Evolutionary conservation across 2,113 vertebrate species (phyloP).

Genomic region (Hippocampus zosterae): DNA sequence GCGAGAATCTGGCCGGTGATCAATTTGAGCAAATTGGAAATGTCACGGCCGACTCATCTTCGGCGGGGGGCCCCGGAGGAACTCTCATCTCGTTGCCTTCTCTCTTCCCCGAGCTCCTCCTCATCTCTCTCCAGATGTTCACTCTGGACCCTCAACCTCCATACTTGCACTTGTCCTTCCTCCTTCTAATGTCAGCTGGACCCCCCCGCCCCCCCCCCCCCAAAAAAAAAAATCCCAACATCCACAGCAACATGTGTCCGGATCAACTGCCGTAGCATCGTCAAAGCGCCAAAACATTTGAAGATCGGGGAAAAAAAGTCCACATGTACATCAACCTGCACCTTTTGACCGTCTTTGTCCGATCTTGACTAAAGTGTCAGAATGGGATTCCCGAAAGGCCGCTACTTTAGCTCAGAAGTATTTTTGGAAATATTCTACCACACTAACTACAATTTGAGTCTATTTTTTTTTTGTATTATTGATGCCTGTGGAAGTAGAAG

Average conservation of each 20-base stretch:
- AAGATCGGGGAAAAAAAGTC: background rate
- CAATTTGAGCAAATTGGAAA: conserved; percentile 75
- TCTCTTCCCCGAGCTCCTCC: conserved; percentile 35
- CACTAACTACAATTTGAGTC: background rate
- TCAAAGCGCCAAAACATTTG: background rate
- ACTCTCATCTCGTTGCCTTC: conserved; percentile 56
- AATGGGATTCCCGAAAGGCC: too few relatives aligned
- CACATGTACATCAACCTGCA: too few relatives aligned
- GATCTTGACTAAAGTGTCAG: too few relatives aligned
- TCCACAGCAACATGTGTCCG: background rate
- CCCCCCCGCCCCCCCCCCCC: too few relatives aligned
- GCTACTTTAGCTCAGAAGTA: background rate
- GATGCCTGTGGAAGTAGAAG: background rate
- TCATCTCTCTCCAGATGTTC: conserved; percentile 61
- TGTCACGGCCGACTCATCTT: conserved; percentile 73
- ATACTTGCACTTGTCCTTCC: conserved; percentile 14
- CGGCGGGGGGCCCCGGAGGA: conserved; percentile 60
- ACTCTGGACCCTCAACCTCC: conserved; percentile 27
- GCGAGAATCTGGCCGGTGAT: conserved; percentile 64
- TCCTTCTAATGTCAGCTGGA: conserved; percentile 3
- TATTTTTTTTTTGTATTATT: background rate
- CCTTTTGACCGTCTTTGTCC: too few relatives aligned
- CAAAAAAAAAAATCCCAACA: background rate
- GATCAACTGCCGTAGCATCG: background rate
- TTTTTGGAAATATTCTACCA: background rate